These are phyloP conservation scores for Gandaritis pyraliata DNA, from an alignment of 2,888 invertebrate species.

Conservation along the genomic window DNA sequence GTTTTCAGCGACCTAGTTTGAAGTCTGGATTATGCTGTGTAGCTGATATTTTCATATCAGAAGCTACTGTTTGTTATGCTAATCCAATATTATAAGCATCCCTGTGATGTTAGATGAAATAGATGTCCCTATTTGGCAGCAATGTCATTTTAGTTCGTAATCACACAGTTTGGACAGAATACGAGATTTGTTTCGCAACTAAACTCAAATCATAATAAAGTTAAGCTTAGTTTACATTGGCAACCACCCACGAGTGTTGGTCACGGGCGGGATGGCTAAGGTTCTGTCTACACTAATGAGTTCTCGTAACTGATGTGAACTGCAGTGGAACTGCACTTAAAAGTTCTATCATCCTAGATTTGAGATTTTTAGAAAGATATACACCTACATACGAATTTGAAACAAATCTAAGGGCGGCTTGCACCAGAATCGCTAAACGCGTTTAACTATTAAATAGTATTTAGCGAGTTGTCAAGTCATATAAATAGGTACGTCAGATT, in stretches of 20 bases:
- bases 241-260: constrained; percentile 64
- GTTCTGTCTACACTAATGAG: constrained; percentile 44
- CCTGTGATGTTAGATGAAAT: too few relatives aligned
- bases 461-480: too few relatives aligned
- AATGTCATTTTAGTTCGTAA: constrained; percentile 49
- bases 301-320: constrained; percentile 43
- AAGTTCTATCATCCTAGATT: too few relatives aligned
- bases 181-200: constrained; percentile 69
- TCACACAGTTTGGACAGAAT: constrained; percentile 48
- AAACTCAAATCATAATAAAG: constrained; percentile 75
- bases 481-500: too few relatives aligned
- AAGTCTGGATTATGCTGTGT: constrained; percentile 22
- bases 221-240: constrained; percentile 71
- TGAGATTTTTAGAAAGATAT: too few relatives aligned
- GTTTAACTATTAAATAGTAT: too few relatives aligned
- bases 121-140: constrained; percentile 32
- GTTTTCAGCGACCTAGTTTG: constrained; percentile 20
- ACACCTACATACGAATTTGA: too few relatives aligned
- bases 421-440: too few relatives aligned
- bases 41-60: background rate
- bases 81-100: too few relatives aligned
- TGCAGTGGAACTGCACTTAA: background rate
- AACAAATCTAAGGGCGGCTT: too few relatives aligned
- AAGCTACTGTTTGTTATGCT: constrained; percentile 1
- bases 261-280: constrained; percentile 52